Conservation (phyloP, 2,888 invertebrate species). For the Tridacna crocea region DNA sequence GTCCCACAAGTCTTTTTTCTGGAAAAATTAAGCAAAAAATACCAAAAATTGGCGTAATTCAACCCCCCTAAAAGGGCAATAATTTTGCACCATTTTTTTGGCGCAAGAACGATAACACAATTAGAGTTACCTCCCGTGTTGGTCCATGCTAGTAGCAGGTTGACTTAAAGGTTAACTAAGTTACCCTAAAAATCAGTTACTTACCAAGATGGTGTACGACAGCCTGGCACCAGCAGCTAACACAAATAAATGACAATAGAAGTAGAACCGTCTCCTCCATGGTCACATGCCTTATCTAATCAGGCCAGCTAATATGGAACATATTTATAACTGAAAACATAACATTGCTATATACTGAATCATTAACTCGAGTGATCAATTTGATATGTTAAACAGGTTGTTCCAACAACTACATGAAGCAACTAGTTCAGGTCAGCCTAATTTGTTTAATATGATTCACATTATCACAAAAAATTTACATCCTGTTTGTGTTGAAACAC, state of each 20-base stretch:
- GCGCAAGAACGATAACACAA: too few species aligned
- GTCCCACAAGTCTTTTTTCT: too few species aligned
- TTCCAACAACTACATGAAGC: too few species aligned
- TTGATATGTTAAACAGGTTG: too few species aligned
- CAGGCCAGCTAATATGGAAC: slow-evolving; percentile 22
- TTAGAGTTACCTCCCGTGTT: too few species aligned
- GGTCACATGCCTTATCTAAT: neutral
- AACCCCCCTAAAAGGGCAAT: too few species aligned
- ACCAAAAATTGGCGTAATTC: too few species aligned
- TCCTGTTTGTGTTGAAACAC: neutral
- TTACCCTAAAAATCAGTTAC: neutral
- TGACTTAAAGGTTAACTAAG: neutral
- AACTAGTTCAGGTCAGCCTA: too few species aligned
- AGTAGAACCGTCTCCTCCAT: slow-evolving; percentile 24
- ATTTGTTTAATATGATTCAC: neutral
- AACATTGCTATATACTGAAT: neutral
- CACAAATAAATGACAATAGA: slow-evolving; percentile 21
- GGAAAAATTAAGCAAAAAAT: too few species aligned
- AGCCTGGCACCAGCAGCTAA: slow-evolving; percentile 22
- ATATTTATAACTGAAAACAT: neutral
- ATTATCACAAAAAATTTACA: neutral
- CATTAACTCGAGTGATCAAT: too few species aligned
- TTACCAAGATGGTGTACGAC: slow-evolving; percentile 23
- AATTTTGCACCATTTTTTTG: too few species aligned
- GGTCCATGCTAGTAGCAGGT: too few species aligned